Evolutionary conservation across 2,797 vertebrate species (phyloP).

Genomic region (Cyclura pinguis): DNA sequence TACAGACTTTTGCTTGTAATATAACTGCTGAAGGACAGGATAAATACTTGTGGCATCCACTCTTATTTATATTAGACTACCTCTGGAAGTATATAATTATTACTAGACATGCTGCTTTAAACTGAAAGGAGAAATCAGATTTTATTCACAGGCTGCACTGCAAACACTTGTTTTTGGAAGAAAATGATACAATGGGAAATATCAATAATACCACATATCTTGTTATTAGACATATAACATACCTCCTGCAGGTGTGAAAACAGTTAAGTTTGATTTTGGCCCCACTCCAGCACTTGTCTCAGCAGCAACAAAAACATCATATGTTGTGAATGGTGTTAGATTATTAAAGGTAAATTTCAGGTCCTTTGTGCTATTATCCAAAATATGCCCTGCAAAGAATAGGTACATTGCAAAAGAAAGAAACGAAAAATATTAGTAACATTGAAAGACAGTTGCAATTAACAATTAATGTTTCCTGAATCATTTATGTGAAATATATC

Average conservation of each 20-base stretch:
- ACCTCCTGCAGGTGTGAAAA: constrained; percentile 91
- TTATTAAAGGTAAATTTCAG: constrained; percentile 84
- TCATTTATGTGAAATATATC: not conserved
- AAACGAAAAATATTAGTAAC: constrained; percentile 3
- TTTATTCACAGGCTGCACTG: not conserved
- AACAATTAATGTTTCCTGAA: not conserved
- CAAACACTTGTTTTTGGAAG: not conserved
- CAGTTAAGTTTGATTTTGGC: constrained; percentile 82
- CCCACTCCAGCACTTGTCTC: constrained; percentile 91
- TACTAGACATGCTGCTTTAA: not conserved
- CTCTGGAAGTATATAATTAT: not conserved
- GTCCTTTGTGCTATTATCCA: constrained; percentile 91
- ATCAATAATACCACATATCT: not conserved
- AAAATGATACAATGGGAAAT: not conserved
- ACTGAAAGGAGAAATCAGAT: not conserved
- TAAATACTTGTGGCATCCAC: not conserved
- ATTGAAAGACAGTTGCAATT: not conserved
- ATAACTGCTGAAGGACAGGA: not conserved
- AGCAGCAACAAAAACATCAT: constrained; percentile 83
- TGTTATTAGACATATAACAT: constrained; percentile 43
- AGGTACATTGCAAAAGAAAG: not conserved
- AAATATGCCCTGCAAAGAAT: constrained; percentile 83
- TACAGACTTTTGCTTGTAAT: not conserved
- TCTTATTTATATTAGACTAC: not conserved
- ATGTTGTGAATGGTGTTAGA: constrained; percentile 89